Evolutionary conservation across 2,797 vertebrate species (phyloP), one percentile per base, ranked within the genome.

Genomic region (Pteronotus mesoamericanus): DNA sequence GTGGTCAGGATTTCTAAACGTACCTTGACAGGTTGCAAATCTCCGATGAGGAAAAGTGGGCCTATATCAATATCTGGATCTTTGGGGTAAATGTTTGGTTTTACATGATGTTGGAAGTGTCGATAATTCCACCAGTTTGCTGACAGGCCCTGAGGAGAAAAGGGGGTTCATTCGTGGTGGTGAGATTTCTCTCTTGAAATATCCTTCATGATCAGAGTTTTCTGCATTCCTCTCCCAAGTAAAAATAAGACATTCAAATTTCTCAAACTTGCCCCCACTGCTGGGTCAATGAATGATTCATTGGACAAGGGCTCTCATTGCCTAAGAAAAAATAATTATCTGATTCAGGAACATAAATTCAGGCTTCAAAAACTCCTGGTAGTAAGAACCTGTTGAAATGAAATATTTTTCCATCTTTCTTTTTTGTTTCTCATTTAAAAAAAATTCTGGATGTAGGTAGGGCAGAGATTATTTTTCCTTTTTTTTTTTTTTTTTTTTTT

Each of bases 71-170:
- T 98, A 68, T 99, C 99, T 1, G 99, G 99, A 94, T 99, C 99
- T 97, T 99, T 99, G 42, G 95, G 94, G 97, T 99, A 99, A 95
- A 99, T 98, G 95, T 99, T 99, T 66, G 99, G 99, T 96, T 99
- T 99, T 39, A 99, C 99, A 0, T 99, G 99, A 97, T 99, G 99
- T 94, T 99, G 99, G 97, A 99, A 99, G 97, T 99, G 99, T 21
- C 99, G 98, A 86, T 99, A 98, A 97, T 99, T 99, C 99, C 99
- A 99, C 99, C 99, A 99, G 96, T 99, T 99, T 77, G 98, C 98
- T 96, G 99, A 99, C 0, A 99, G 98, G 44, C 99, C 99, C 99
- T 99, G 94, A 85, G 74, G 86, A 86, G 61, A 24, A 91, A 61
- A 96, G 80, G 96, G 5, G 57, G 7, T 44, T 86, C 5, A 9